Evolutionary conservation across 2,888 invertebrate genomes (phyloP).

Genomic region (Dicyrtoma fusca): DNA sequence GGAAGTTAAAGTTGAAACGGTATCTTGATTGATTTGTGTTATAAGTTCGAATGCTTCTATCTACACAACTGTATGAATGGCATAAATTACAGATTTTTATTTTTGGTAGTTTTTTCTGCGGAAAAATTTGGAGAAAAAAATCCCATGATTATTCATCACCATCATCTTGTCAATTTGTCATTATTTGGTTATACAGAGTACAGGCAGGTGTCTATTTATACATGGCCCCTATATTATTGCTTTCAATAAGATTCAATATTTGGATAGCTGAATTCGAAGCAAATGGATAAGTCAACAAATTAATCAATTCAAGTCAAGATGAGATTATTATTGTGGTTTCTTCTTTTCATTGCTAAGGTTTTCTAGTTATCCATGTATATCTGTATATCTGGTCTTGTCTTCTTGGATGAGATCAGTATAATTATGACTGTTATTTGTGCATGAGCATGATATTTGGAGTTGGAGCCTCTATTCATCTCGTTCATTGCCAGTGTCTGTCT

Average conservation of each 20-base stretch:
- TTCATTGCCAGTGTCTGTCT: constrained; percentile 33
- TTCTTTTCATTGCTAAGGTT: background rate
- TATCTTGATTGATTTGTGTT: too few relatives aligned
- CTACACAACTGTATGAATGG: too few relatives aligned
- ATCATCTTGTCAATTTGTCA: too few relatives aligned
- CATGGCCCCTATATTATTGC: too few relatives aligned
- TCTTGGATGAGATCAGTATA: too few relatives aligned
- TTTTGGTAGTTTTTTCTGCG: background rate
- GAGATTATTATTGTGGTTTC: background rate
- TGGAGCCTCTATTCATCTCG: constrained; percentile 17
- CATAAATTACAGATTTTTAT: too few relatives aligned
- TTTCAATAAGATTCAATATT: constrained; percentile 3
- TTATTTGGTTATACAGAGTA: too few relatives aligned
- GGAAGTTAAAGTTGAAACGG: too few relatives aligned
- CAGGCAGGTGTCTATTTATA: too few relatives aligned
- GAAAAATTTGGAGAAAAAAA: background rate
- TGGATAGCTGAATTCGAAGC: background rate
- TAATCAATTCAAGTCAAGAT: constrained; percentile 16
- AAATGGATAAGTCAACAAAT: constrained; percentile 28
- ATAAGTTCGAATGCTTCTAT: too few relatives aligned
- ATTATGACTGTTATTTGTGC: too few relatives aligned
- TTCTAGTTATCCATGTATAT: constrained; percentile 8
- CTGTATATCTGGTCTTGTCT: background rate
- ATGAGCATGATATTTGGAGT: background rate
- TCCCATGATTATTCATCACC: too few relatives aligned